Conservation (phyloP, 2,888 invertebrate species). For the Coelopa pilipes region DNA sequence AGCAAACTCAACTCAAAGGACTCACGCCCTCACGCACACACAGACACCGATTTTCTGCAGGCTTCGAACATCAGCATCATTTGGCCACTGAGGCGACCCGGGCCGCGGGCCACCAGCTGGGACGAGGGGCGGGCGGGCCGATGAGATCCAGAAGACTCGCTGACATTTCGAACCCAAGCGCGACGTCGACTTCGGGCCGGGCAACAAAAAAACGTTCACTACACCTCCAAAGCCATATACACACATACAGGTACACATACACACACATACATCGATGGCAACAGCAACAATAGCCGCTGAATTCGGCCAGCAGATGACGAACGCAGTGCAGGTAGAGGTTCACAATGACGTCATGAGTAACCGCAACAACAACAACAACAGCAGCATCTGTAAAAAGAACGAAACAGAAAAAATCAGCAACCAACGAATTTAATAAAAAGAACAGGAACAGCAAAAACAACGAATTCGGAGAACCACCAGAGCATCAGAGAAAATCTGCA, state of each 20-base stretch:
- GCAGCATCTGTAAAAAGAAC: constrained; percentile 13
- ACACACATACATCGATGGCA: too few species aligned
- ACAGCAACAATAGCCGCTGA: too few species aligned
- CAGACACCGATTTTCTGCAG: too few species aligned
- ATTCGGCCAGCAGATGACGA: background rate
- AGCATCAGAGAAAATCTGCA: background rate
- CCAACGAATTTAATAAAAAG: too few species aligned
- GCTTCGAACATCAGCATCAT: constrained; percentile 26
- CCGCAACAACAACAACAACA: constrained; percentile 17
- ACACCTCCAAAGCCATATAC: too few species aligned
- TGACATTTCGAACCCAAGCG: constrained; percentile 45
- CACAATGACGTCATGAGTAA: constrained; percentile 39
- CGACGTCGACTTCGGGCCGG: background rate
- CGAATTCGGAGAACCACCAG: too few species aligned
- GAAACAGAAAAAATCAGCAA: too few species aligned
- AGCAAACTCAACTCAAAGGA: constrained; percentile 10
- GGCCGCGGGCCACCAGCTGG: too few species aligned
- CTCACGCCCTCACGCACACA: constrained; percentile 18
- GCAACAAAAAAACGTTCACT: too few species aligned
- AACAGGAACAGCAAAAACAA: too few species aligned
- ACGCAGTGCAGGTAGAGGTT: constrained; percentile 28
- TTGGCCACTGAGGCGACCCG: background rate
- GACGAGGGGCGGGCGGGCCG: background rate
- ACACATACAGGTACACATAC: too few species aligned
- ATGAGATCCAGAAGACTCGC: constrained; percentile 41